phyloP scores from a whole-genome alignment of 2,797 vertebrate species.

The Coranthus polyacanthus region DNA sequence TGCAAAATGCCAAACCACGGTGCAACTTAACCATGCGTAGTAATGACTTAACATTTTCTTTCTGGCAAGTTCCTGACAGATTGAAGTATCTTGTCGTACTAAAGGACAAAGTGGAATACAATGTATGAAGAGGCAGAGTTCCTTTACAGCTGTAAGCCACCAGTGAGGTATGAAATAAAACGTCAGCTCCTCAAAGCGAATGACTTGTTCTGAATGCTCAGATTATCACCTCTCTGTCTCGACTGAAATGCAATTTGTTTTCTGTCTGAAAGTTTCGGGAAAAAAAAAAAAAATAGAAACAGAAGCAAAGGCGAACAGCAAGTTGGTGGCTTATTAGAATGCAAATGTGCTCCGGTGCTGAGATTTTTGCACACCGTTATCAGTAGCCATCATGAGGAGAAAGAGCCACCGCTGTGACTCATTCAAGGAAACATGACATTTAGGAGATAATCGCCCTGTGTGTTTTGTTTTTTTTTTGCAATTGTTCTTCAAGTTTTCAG shows the following conservation, averaged over 20 bases:
- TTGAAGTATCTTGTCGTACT: no score
- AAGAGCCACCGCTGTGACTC: constrained; percentile 67
- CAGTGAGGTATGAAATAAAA: constrained; percentile 70
- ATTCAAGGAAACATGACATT: constrained; percentile 81
- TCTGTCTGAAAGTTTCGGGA: constrained; percentile 54
- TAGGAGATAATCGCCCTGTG: constrained; percentile 78
- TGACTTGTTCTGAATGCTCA: constrained; percentile 48
- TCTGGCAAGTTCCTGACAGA: constrained; percentile 4
- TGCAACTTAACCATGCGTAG: constrained; percentile 14
- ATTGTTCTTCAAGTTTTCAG: constrained; percentile 67
- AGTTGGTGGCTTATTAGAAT: constrained; percentile 71
- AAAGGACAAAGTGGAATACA: constrained; percentile 28
- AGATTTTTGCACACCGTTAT: constrained; percentile 64
- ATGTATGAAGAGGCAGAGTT: constrained; percentile 6
- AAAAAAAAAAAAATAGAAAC: background rate
- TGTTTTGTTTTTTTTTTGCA: constrained; percentile 28
- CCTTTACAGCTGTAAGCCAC: constrained; percentile 30
- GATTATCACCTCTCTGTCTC: constrained; percentile 70
- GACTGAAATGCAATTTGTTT: constrained; percentile 72
- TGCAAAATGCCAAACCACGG: constrained; percentile 21
- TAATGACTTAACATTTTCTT: constrained; percentile 23
- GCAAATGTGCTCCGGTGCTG: constrained; percentile 71
- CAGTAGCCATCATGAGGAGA: constrained; percentile 62
- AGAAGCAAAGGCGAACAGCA: constrained; percentile 21
- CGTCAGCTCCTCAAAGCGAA: constrained; percentile 42